A percentile compares a stretch with the other conserved stretches of the same genome.
Evolutionary conservation across 2,113 vertebrate species (phyloP).

Genomic region (Burhinus oedicnemus): DNA sequence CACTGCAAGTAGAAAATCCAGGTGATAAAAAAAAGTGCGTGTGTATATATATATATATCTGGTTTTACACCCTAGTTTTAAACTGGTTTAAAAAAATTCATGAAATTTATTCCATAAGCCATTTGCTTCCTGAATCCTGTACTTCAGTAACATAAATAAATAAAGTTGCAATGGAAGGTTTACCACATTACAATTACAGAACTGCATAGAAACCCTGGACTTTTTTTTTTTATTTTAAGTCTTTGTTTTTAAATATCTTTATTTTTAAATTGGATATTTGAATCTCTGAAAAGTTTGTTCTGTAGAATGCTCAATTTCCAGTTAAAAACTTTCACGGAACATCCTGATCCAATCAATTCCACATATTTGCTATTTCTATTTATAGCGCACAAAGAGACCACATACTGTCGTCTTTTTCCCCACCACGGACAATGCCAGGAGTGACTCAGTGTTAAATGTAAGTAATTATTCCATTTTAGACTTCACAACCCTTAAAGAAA

Average conservation of each 20-base stretch:
- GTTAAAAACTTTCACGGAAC: slow-evolving; percentile 2
- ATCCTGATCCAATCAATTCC: slow-evolving; percentile 35
- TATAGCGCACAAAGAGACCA: background rate
- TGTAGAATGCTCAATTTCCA: background rate
- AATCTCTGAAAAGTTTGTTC: background rate
- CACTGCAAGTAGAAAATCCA: background rate
- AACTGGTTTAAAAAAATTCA: background rate
- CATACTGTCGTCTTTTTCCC: background rate
- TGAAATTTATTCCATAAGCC: background rate
- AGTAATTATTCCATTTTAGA: background rate
- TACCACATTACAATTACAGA: background rate
- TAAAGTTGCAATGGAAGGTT: background rate
- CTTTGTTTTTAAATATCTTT: background rate
- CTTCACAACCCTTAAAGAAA: background rate
- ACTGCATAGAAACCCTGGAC: background rate
- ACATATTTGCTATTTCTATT: slow-evolving; percentile 44
- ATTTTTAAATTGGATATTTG: background rate
- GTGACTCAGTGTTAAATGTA: background rate
- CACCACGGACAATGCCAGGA: background rate
- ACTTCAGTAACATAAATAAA: background rate
- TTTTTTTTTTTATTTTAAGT: background rate
- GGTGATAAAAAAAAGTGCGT: background rate
- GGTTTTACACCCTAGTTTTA: background rate
- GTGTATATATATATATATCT: fast-evolving
- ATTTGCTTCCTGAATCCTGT: background rate